A percentile compares a stretch with the other conserved stretches of the same genome.
Conservation (phyloP, 2,888 invertebrate species). For the Hypsopygia costalis region DNA sequence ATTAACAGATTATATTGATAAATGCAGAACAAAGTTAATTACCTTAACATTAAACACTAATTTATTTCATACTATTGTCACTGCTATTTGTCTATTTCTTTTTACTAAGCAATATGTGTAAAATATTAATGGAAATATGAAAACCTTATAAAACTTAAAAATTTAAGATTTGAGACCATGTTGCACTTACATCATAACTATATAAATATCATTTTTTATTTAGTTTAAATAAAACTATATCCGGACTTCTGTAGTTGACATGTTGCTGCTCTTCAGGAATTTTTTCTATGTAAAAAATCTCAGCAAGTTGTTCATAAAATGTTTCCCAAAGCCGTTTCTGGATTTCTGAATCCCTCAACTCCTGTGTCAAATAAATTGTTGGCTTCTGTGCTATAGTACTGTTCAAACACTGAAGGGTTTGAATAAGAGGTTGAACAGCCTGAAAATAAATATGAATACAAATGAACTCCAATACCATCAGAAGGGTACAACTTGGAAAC, state of each 20-base stretch:
- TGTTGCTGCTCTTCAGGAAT: constrained; percentile 82
- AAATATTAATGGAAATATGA: background rate
- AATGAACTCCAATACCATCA: background rate
- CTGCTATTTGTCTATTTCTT: too few relatives aligned
- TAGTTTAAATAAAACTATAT: constrained; percentile 80
- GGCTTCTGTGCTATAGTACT: constrained; percentile 67
- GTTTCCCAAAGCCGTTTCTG: constrained; percentile 56
- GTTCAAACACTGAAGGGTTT: constrained; percentile 73
- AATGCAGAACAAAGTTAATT: too few relatives aligned
- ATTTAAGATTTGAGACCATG: constrained; percentile 2
- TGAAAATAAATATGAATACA: constrained; percentile 46
- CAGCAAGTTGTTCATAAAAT: constrained; percentile 55
- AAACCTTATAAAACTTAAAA: background rate
- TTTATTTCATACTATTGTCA: too few relatives aligned
- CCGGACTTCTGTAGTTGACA: constrained; percentile 80
- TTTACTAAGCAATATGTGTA: too few relatives aligned
- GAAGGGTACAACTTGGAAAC: too few relatives aligned
- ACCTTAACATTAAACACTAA: too few relatives aligned
- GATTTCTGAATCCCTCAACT: constrained; percentile 83
- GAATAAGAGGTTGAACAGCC: constrained; percentile 81
- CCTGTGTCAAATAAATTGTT: constrained; percentile 83
- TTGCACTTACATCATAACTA: constrained; percentile 24
- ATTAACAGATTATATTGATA: too few relatives aligned
- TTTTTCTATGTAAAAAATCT: constrained; percentile 53
- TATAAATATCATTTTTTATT: constrained; percentile 49